Evolutionary conservation across 2,888 invertebrate species (phyloP), one percentile per base, ranked within the genome.

Genomic region (Hipparchia sbordonii): DNA sequence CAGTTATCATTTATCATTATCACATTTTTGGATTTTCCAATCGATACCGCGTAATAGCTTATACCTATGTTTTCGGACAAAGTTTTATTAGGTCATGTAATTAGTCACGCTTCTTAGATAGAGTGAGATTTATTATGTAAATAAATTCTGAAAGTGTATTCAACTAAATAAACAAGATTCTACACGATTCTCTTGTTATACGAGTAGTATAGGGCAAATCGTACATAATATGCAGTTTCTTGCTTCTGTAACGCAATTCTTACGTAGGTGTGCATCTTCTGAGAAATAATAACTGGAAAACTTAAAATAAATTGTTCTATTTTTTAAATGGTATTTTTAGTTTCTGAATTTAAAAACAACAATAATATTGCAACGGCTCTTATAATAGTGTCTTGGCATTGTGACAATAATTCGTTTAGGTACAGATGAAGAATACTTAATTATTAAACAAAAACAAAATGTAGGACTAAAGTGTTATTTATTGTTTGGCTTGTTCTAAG

Each of bases 71-170:
- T 23, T 23, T 59, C 0, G 23, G 33, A 59, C 9, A 59, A 23
- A 8, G 59, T 59, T 59, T 59, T 59, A 59, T 59, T 59, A 59
- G 59, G 59, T 59, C 59, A 59, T 59, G 4, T 59, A 59, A 59
- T 59, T 59, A 33, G 59, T 33, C 9, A 59, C n/a, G 59, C 33
- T 59, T 39, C 59, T 33, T 59, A 10, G 10, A 54, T n/a, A n/a
- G 4, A n/a, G 54, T 33, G 9, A 13, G 12, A n/a, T 56, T 33
- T 33, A 10, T 59, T 33, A 59, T 59, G 59, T 59, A 59, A 59
- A 23, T 33, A 59, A 8, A 12, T 12, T 52, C 12, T 54, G 5
- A n/a, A n/a, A 33, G 59, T 59, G 59, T 54, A 54, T n/a, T 54
- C 59, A 59, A 59, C 33, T 10, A 59, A 59, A 59, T 59, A 33